Evolutionary conservation across 2,888 invertebrate genomes (phyloP).

Genomic region (Drosophila limbata): DNA sequence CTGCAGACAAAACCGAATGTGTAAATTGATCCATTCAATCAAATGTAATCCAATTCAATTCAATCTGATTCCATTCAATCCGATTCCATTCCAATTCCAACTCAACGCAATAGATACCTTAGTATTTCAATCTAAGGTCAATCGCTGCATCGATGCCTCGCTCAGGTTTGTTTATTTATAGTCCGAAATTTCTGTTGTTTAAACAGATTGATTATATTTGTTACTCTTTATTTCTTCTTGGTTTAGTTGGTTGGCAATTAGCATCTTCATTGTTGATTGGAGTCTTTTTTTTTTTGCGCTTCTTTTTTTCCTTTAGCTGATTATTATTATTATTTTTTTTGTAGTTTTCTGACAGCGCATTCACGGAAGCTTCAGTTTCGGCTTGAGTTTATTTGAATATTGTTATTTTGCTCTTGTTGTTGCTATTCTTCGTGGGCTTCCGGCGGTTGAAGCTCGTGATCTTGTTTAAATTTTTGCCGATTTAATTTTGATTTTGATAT

Average conservation of each 20-base stretch:
- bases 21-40: slow-evolving; percentile 31
- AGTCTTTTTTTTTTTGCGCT: slow-evolving; percentile 21
- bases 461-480: slow-evolving; percentile 64
- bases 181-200: slow-evolving; percentile 51
- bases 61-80: slow-evolving; percentile 29
- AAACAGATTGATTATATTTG: slow-evolving; percentile 74
- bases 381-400: slow-evolving; percentile 38
- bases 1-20: slow-evolving; percentile 26
- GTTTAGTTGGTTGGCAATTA: slow-evolving; percentile 65
- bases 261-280: slow-evolving; percentile 71
- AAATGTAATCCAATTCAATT: slow-evolving; percentile 30
- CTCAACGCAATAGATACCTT: slow-evolving; percentile 56
- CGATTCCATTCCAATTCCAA: slow-evolving; percentile 28
- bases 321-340: slow-evolving; percentile 22
- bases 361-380: slow-evolving; percentile 69
- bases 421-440: slow-evolving; percentile 52
- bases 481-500: slow-evolving; percentile 40
- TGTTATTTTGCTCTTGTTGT: slow-evolving; percentile 7
- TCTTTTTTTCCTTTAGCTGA: slow-evolving; percentile 13
- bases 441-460: slow-evolving; percentile 66
- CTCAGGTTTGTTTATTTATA: slow-evolving; percentile 49
- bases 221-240: slow-evolving; percentile 52
- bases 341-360: slow-evolving; percentile 43
- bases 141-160: slow-evolving; percentile 33
- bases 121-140: slow-evolving; percentile 71